phyloP scores from a whole-genome alignment of 2,797 vertebrate genomes.

The Kryptolebias ocellatus region DNA sequence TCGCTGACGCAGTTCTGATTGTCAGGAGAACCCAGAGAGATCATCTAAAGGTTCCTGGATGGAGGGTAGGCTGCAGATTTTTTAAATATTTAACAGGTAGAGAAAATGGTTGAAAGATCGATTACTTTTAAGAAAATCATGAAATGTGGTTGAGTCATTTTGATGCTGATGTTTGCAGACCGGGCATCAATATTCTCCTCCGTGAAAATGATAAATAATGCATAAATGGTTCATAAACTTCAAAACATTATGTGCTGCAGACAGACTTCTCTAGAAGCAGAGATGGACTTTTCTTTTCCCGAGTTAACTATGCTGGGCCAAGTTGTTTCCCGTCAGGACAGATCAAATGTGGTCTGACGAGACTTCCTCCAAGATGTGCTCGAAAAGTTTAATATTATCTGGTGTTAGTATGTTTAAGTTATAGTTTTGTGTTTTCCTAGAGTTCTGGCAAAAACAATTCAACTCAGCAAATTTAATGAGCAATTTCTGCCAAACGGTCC shows the following conservation, averaged over 20 bases:
- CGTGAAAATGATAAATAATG: constrained; percentile 49
- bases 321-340: constrained; percentile 36
- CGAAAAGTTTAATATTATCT: constrained; percentile 6
- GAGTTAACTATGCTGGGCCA: constrained; percentile 12
- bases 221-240: constrained; percentile 18
- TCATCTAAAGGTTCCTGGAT: constrained; percentile 4
- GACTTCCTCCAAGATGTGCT: constrained; percentile 6
- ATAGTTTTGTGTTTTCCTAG: no score
- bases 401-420: neutral
- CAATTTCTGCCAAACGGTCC: neutral
- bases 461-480: neutral
- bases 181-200: constrained; percentile 31
- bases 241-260: constrained; percentile 18
- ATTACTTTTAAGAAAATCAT: neutral
- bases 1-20: neutral
- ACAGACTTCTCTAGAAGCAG: constrained; percentile 8
- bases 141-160: constrained; percentile 31
- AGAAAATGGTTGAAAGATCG: constrained; percentile 12
- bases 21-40: constrained; percentile 2
- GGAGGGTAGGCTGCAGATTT: constrained; percentile 6
- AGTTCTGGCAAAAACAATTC: no score
- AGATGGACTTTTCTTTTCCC: constrained; percentile 21
- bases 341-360: constrained; percentile 30
- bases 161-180: constrained; percentile 25
- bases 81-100: constrained; percentile 31